These are phyloP conservation scores for Leguminivora glycinivorella DNA, from an alignment of 1,140 invertebrate species.

Conservation along the genomic window DNA sequence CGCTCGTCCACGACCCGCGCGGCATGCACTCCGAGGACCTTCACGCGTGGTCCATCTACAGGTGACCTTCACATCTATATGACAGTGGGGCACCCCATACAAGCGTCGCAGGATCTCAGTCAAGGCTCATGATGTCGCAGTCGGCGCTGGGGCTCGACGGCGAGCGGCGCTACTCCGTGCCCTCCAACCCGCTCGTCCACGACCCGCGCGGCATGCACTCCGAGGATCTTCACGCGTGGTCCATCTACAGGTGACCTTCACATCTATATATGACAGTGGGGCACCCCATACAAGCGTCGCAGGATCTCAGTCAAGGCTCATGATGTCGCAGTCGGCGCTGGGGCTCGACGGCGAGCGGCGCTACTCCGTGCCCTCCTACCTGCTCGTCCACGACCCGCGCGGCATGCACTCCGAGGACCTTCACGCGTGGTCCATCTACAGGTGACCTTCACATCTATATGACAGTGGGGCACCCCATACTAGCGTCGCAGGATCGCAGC, in stretches of 20 bases:
- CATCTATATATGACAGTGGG: slow-evolving; percentile 45
- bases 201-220: slow-evolving; percentile 84
- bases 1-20: slow-evolving; percentile 81
- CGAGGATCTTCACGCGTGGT: slow-evolving; percentile 97
- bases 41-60: slow-evolving; percentile 97
- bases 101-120: not conserved
- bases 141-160: slow-evolving; percentile 66
- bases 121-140: slow-evolving; percentile 56
- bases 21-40: slow-evolving; percentile 90
- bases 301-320: slow-evolving; percentile 6
- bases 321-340: slow-evolving; percentile 68
- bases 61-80: slow-evolving; percentile 80
- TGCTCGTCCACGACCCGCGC: slow-evolving; percentile 81
- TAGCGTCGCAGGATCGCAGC: slow-evolving; percentile 5
- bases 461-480: too few species aligned
- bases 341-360: slow-evolving; percentile 82
- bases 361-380: slow-evolving; percentile 90
- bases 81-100: too few species aligned
- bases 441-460: slow-evolving; percentile 80
- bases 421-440: slow-evolving; percentile 97
- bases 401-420: slow-evolving; percentile 90
- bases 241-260: slow-evolving; percentile 88
- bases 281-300: too few species aligned
- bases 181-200: slow-evolving; percentile 83
- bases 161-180: slow-evolving; percentile 92